Evolutionary conservation across 2,888 invertebrate genomes (phyloP).

Genomic region (Hypolimnas misippus): DNA sequence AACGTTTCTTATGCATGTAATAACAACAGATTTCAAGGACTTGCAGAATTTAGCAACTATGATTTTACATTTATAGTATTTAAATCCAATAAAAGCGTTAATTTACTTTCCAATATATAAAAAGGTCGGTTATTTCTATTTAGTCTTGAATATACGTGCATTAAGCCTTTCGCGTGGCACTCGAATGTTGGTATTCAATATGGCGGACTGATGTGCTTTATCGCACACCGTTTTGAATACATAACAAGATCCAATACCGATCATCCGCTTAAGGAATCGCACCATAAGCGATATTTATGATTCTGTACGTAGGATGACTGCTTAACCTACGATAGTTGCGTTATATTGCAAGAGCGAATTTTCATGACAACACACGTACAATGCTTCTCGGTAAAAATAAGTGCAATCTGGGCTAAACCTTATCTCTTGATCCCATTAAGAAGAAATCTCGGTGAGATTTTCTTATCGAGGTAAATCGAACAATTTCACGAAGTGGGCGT

Average conservation of each 20-base stretch:
- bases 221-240: constrained; percentile 40
- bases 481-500: constrained; percentile 5
- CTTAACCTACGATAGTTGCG: constrained; percentile 15
- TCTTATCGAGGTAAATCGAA: constrained; percentile 9
- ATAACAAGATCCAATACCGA: constrained; percentile 37
- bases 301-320: constrained; percentile 29
- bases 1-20: too few species aligned
- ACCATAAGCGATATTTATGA: constrained; percentile 36
- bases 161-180: constrained; percentile 9
- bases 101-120: neutral
- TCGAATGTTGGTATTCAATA: constrained; percentile 41
- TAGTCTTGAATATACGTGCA: neutral
- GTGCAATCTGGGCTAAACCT: too few species aligned
- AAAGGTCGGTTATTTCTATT: neutral
- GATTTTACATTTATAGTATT: too few species aligned
- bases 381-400: neutral
- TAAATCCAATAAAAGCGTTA: too few species aligned
- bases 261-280: constrained; percentile 36
- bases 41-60: too few species aligned
- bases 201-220: constrained; percentile 37
- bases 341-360: neutral
- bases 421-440: neutral
- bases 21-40: too few species aligned
- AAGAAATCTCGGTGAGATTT: neutral
- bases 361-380: neutral